Evolutionary conservation across 2,797 vertebrate species (phyloP).

Genomic region (Nannoperca australis): DNA sequence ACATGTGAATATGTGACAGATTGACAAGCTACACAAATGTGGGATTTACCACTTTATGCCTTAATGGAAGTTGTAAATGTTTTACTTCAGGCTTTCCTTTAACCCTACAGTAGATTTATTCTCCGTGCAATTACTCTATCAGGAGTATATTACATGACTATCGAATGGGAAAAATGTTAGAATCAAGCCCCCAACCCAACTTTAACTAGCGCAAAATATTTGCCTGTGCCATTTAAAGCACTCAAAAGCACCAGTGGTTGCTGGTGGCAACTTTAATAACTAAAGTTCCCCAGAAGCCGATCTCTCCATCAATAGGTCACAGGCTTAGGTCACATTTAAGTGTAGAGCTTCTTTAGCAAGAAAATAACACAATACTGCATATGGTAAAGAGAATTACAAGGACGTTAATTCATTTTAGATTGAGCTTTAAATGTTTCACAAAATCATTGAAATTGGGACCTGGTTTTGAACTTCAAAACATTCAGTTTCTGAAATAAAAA

Average conservation of each 20-base stretch:
- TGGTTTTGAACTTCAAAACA: neutral
- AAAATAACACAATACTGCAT: constrained; percentile 1
- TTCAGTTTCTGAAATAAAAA: neutral
- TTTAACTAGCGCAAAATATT: neutral
- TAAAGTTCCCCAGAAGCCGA: neutral
- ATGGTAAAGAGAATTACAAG: constrained; percentile 1
- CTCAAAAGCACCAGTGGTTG: neutral
- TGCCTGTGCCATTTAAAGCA: neutral
- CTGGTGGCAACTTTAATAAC: constrained; percentile 12
- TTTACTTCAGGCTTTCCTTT: neutral
- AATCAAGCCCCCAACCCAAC: neutral
- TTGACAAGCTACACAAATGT: neutral
- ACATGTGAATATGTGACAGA: neutral
- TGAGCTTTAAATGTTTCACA: neutral
- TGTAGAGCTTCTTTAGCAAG: neutral
- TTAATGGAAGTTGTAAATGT: neutral
- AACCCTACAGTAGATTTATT: neutral
- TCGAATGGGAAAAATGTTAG: neutral
- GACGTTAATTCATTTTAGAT: neutral
- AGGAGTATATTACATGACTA: neutral
- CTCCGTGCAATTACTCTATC: neutral
- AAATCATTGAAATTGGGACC: neutral
- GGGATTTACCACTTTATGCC: neutral
- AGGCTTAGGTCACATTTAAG: no score
- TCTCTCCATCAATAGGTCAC: no score